Evolutionary conservation across 2,888 invertebrate genomes (phyloP), one percentile per base, ranked within the genome.

Genomic region (Phalera bucephala): DNA sequence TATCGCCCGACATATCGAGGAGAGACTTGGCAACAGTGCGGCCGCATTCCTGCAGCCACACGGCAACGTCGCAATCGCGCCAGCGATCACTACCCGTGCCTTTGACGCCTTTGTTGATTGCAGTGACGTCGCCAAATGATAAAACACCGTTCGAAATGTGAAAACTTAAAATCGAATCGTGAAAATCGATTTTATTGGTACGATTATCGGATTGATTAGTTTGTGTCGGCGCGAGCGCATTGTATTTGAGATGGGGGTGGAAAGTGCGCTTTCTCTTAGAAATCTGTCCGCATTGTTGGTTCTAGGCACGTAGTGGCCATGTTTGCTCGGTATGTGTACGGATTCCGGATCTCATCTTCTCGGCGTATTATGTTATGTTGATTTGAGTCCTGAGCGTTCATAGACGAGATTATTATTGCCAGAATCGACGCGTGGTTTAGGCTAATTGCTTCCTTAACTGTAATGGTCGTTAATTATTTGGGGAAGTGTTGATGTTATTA

Each of bases 41-140:
- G 65, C 74, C 84, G 82, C 86, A 86, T 86, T 85, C 86, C 80
- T 74, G 65, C 70, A 65, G 60, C 64, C 54, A 61, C 48, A 59
- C 66, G 81, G 82, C 85, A 82, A 81, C 82, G 79, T 76, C 82
- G 82, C 80, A 69, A 71, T 72, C 83, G 76, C 77, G 68, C 65
- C 72, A 67, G 70, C 55, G 60, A 58, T 59, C 58, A 48, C 57
- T 55, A 59, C 69, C 65, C 73, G 71, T 67, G 80, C 75, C 80
- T 83, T 80, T 74, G 80, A 70, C 67, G 80, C 75, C 80, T 83
- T 80, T 75, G 80, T 73, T 64, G 71, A 68, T 63, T 56, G 70
- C 59, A 46, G 63, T 79, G 80, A 79, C 79, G 78, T 75, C 70
- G 69, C 64, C 36, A 54, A 53, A 70, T 70, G 72, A 81, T 80